A percentile compares a stretch with the other conserved stretches of the same genome.
Evolutionary conservation across 1,140 invertebrate genomes (phyloP).

Genomic region (Brachionus paranguensis): DNA sequence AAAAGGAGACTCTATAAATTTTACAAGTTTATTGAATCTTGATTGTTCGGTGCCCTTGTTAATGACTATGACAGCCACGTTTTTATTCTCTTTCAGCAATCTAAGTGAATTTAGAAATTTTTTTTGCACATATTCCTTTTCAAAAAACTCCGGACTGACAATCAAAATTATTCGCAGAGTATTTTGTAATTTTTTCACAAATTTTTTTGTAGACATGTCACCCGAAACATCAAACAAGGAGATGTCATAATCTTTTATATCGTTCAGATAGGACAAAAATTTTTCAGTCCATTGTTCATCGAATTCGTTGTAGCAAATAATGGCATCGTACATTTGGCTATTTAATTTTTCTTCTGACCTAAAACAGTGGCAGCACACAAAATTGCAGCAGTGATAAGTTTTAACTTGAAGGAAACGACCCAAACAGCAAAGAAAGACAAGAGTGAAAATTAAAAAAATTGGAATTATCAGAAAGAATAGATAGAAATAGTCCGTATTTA

Average conservation of each 20-base stretch:
- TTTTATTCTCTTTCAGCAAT: background rate
- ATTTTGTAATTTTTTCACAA: background rate
- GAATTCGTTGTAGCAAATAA: background rate
- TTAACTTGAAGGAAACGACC: background rate
- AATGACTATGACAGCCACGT: background rate
- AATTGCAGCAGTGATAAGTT: background rate
- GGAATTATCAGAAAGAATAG: background rate
- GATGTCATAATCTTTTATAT: background rate
- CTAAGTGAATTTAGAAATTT: background rate
- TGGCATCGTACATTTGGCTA: background rate
- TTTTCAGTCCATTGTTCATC: background rate
- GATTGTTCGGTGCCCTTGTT: background rate
- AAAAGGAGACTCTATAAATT: background rate
- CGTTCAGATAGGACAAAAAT: background rate
- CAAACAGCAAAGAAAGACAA: background rate
- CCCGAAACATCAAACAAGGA: background rate
- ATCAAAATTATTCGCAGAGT: background rate
- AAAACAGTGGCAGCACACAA: constrained; percentile 1
- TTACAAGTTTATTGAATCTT: background rate
- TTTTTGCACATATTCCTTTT: background rate
- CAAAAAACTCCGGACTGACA: background rate
- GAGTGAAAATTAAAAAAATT: background rate
- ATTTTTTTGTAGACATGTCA: background rate
- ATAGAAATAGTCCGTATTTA: background rate
- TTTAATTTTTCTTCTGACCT: background rate